Percentiles rank a stretch among this genome's conserved stretches.
phyloP scores from a whole-genome alignment of 2,113 vertebrate species.

The Otolemur garnettii region DNA sequence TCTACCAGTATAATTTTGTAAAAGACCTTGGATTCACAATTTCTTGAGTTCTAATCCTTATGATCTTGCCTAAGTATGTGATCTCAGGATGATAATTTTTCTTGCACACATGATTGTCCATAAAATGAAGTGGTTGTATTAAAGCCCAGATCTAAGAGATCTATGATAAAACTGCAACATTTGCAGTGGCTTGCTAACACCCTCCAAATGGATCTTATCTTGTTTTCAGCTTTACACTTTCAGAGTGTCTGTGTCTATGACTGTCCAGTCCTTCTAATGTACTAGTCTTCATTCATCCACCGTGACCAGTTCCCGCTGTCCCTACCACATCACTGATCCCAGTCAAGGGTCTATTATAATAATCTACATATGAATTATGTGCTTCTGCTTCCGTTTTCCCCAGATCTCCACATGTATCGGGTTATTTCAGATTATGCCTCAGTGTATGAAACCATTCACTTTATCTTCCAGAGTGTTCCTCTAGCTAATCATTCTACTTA shows the following conservation, averaged over 20 bases:
- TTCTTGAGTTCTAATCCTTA: background rate
- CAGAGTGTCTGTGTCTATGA: background rate
- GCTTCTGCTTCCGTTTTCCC: background rate
- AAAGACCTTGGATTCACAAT: background rate
- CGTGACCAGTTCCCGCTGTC: background rate
- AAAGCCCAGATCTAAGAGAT: background rate
- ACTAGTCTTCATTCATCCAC: background rate
- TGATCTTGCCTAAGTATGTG: background rate
- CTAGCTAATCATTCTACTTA: background rate
- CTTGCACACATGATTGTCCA: background rate
- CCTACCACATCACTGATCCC: background rate
- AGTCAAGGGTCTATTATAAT: background rate
- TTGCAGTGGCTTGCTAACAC: background rate
- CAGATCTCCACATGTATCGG: background rate
- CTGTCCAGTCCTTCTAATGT: background rate
- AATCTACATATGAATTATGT: background rate
- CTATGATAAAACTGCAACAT: background rate
- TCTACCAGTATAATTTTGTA: background rate
- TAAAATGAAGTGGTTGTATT: background rate
- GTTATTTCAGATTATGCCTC: background rate
- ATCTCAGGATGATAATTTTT: background rate
- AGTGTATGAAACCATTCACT: background rate
- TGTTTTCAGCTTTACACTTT: background rate
- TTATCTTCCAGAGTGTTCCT: background rate
- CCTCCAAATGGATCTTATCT: background rate